Conservation (phyloP, 92 coral and sea anemone species). For the Porites evermanni region DNA sequence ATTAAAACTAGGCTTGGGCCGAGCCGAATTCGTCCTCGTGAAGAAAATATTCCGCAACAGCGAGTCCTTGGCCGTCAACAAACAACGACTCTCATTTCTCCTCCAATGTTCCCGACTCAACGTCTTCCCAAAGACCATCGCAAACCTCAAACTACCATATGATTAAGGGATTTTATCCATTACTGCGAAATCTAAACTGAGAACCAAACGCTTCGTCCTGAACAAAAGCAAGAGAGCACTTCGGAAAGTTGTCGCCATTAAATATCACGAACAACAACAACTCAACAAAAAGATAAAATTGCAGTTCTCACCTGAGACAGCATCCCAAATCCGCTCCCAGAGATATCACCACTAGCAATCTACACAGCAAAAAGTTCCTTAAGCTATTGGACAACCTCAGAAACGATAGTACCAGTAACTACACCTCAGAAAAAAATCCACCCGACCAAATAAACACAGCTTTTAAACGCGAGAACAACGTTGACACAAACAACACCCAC, state of each 20-base stretch:
- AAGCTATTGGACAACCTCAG: slow-evolving; percentile 21
- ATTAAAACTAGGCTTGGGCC: slow-evolving; percentile 55
- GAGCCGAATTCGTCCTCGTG: slow-evolving; percentile 53
- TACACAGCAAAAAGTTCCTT: slow-evolving; percentile 25
- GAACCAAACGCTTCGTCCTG: slow-evolving; percentile 44
- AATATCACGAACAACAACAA: slow-evolving; percentile 30
- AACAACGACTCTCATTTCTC: slow-evolving; percentile 50
- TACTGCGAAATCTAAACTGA: slow-evolving; percentile 40
- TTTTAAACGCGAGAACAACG: not conserved
- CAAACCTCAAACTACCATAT: slow-evolving; percentile 35
- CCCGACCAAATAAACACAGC: slow-evolving; percentile 16
- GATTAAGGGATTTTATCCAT: slow-evolving; percentile 31
- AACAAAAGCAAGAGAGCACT: slow-evolving; percentile 45
- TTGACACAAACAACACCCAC: slow-evolving; percentile 10
- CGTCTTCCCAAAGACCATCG: slow-evolving; percentile 27
- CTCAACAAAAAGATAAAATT: slow-evolving; percentile 27
- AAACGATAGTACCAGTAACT: not conserved
- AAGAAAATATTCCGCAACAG: slow-evolving; percentile 50
- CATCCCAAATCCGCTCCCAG: slow-evolving; percentile 1
- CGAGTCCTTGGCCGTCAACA: slow-evolving; percentile 36
- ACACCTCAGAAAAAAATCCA: slow-evolving; percentile 6
- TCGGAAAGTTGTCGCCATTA: slow-evolving; percentile 31
- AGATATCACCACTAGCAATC: slow-evolving; percentile 55
- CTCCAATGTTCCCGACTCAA: slow-evolving; percentile 39
- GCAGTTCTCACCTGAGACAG: slow-evolving; percentile 27